phyloP scores from a whole-genome alignment of 92 coral and sea anemone genomes.

The Blastomussa wellsi region DNA sequence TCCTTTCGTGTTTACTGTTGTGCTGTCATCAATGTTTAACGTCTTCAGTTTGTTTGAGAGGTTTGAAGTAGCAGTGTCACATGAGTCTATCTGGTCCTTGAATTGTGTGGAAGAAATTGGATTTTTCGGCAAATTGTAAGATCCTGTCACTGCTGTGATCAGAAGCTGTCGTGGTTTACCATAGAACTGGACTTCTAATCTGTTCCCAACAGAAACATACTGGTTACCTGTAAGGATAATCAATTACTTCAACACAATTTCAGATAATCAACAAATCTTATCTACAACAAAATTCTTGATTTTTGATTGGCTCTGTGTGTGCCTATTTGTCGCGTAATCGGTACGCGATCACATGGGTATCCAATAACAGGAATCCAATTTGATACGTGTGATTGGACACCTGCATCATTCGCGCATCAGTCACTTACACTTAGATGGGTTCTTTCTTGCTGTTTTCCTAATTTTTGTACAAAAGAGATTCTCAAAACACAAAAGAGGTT shows the following conservation, averaged over 20 bases:
- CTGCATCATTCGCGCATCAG: too few species aligned
- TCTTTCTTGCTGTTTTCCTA: too few species aligned
- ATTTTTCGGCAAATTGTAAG: background rate
- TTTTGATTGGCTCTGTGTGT: too few species aligned
- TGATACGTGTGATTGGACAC: too few species aligned
- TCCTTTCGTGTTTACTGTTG: background rate
- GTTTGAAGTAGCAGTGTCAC: background rate
- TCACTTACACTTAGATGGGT: too few species aligned
- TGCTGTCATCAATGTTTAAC: background rate
- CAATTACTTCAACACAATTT: background rate
- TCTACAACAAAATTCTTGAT: too few species aligned
- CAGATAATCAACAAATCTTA: background rate
- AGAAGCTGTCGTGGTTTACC: conserved; percentile 75
- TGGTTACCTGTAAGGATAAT: conserved; percentile 60
- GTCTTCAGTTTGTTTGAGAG: conserved; percentile 10
- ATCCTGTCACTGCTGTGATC: conserved; percentile 46
- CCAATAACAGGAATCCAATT: too few species aligned
- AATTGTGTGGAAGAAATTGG: background rate
- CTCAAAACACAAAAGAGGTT: too few species aligned
- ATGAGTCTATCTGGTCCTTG: background rate
- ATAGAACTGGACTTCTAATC: conserved; percentile 75
- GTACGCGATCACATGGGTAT: too few species aligned
- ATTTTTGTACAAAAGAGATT: too few species aligned
- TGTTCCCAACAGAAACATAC: conserved; percentile 55
- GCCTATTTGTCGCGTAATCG: too few species aligned